Evolutionary conservation across 1,140 invertebrate genomes (phyloP), one percentile per base, ranked within the genome.

Genomic region (Drosophila sturtevanti): DNA sequence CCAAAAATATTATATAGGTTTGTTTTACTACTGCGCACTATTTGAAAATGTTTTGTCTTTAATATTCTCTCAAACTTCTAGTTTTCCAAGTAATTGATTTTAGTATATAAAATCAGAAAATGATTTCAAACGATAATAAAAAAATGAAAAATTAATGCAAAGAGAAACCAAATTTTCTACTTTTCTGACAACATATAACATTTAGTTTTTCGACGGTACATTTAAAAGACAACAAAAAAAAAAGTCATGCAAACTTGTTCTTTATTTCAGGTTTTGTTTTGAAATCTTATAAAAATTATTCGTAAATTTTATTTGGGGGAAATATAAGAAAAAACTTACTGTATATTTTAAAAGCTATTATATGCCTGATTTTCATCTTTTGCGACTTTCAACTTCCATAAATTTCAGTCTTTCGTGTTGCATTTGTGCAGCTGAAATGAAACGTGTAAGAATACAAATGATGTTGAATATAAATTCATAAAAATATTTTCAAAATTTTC

Each of bases 191-290:
- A 48, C 41, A 48, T 9, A 11, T 48, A 48, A 48, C 41, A 48
- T 48, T 48, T 48, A 21, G 16, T 10, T 48, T 48, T 48, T 21
- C 41, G 41, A 21, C 9, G 18, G 18, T 48, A 48, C 41, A 48
- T 48, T 48, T 48, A 48, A 48, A 48, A 21, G 4, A 48, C 41
- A 48, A 48, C 14, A 44, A 44, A 44, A 18, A 16, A 48, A 48
- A 48, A 48, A 48, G 11, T 21, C 41, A 48, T 48, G 41, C 41
- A 48, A 21, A 48, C 10, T 48, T 7, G 9, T 48, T 48, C 9
- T 21, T 48, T 48, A 48, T 48, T 48, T 48, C 16, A 4, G 16
- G 18, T 48, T 48, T 48, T 21, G 18, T 48, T 48, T 18, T 4
- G 4, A 48, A 9, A 18, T 7, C 16, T 48, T 44, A 44, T 14